Conservation (phyloP, 2,888 invertebrate species). For the Masnerella sp. region DNA sequence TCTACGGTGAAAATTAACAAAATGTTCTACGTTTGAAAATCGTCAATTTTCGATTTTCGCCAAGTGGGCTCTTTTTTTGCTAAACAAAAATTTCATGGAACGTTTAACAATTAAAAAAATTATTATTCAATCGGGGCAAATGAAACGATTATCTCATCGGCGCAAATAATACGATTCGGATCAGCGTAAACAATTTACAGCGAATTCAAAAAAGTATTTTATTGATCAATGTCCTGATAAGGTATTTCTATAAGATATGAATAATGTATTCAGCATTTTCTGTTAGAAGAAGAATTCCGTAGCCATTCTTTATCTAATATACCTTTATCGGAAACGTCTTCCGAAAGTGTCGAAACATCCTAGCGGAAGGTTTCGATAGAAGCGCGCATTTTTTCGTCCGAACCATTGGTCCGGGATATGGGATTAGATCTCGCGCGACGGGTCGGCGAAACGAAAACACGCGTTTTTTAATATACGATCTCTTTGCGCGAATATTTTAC, state of each 20-base stretch:
- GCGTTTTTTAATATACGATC: slow-evolving; percentile 37
- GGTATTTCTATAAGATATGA: slow-evolving; percentile 36
- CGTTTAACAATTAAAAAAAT: too few relatives aligned
- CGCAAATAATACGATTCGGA: too few relatives aligned
- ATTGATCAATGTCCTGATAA: slow-evolving; percentile 30
- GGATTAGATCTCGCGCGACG: slow-evolving; percentile 28
- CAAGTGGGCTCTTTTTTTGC: too few relatives aligned
- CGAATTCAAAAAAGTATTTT: slow-evolving; percentile 13
- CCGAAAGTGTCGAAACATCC: slow-evolving; percentile 44
- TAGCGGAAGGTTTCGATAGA: slow-evolving; percentile 23
- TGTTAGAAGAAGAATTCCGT: slow-evolving; percentile 42
- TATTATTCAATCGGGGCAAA: not conserved
- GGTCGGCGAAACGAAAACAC: not conserved
- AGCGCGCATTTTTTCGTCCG: slow-evolving; percentile 35
- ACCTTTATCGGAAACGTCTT: slow-evolving; percentile 48
- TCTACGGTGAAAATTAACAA: too few relatives aligned
- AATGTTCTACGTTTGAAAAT: too few relatives aligned
- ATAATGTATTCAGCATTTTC: slow-evolving; percentile 51
- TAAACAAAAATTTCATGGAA: too few relatives aligned
- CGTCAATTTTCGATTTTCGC: too few relatives aligned
- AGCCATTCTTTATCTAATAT: slow-evolving; percentile 31
- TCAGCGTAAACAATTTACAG: too few relatives aligned
- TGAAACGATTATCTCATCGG: not conserved
- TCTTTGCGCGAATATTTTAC: too few relatives aligned
- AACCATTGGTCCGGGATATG: slow-evolving; percentile 36